These are phyloP conservation scores for Gallinago solitaria DNA, from an alignment of 2,797 vertebrate genomes.

Conservation along the genomic window DNA sequence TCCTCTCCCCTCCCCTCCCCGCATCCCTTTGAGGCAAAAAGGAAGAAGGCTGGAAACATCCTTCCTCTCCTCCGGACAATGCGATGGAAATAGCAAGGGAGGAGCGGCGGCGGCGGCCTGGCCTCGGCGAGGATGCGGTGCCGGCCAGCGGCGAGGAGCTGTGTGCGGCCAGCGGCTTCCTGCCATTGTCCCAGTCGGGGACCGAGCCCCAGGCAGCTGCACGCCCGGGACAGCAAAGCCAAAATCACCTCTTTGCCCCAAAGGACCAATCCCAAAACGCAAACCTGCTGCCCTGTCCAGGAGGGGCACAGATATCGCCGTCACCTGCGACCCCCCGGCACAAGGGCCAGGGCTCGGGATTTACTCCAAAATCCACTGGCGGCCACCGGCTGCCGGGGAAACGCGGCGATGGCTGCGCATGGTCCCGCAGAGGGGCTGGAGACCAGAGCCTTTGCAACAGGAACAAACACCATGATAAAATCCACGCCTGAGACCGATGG, in stretches of 20 bases:
- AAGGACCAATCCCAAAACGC: background rate
- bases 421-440: background rate
- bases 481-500: fast-evolving
- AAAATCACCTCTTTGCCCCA: background rate
- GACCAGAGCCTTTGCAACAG: background rate
- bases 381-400: background rate
- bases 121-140: background rate
- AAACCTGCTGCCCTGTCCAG: fast-evolving
- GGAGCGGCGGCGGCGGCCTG: background rate
- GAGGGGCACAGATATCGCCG: no score
- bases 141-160: background rate
- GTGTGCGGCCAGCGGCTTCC: background rate
- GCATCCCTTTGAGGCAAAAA: constrained; percentile 21
- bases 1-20: background rate
- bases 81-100: constrained; percentile 41
- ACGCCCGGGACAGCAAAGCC: fast-evolving
- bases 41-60: constrained; percentile 65
- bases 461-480: fast-evolving
- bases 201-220: background rate
- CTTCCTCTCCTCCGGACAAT: constrained; percentile 52
- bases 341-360: fast-evolving
- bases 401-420: fast-evolving
- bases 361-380: fast-evolving
- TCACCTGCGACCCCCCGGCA: fast-evolving
- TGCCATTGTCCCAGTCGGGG: background rate